Evolutionary conservation across 2,797 vertebrate genomes (phyloP), one percentile per base, ranked within the genome.

Genomic region (Scomberomorus guttatus): DNA sequence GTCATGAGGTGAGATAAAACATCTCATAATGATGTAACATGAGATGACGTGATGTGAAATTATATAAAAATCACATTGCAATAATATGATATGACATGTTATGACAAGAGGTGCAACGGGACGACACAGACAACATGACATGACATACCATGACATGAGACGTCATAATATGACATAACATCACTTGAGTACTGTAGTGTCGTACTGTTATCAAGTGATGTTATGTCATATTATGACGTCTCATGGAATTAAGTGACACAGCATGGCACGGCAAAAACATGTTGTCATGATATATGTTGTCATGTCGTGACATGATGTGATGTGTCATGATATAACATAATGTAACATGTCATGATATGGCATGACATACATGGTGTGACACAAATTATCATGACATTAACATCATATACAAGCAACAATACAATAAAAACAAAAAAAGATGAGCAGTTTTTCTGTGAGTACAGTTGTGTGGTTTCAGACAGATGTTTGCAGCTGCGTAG

Each of bases 401-500:
- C 44, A 46, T 17, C 14, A 48, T 18, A 48, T 17, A 48, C 46
- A 5, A 18, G 25, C 25, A 52, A 10, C 34, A 29, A 5, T 11
- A 17, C 10, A 24, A 18, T 2, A 39, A 22, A 52, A n/a, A 54
- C n/a, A 39, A 51, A 34, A 6, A n/a, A 2, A 37, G 18, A 59
- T 37, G 2, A 17, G 25, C 24, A 17, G 17, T 56, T 29, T 22
- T 22, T 6, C 13, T 27, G 51, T 5, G 18, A 2, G 72, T 17
- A 10, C 1, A 51, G 51, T 25, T 60, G 42, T 25, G 54, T 20
- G 39, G 11, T 62, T 54, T 6, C 10, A 50, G 68, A 44, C 74
- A 74, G 76, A 84, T 66, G 84, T 82, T 66, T 55, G 70, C 79
- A 76, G 85, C 73, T 44, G 55, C 65, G 66, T 15, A 50, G 68